Evolutionary conservation across 2,888 invertebrate genomes (phyloP).

Genomic region (Pachymerium ferrugineum): DNA sequence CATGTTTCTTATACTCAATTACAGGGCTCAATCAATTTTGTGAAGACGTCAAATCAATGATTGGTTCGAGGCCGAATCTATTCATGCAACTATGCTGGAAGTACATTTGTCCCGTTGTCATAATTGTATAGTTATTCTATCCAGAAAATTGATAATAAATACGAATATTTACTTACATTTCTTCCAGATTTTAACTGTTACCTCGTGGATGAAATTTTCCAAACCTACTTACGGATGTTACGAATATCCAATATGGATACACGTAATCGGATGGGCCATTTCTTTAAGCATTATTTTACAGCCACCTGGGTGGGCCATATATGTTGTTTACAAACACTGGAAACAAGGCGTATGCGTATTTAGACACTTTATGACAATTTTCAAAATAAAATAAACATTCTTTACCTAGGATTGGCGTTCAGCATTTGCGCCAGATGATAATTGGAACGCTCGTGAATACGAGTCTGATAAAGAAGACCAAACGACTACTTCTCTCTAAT

Average conservation of each 20-base stretch:
- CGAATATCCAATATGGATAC: slow-evolving; percentile 64
- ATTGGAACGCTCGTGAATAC: too few species aligned
- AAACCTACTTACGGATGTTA: slow-evolving; percentile 61
- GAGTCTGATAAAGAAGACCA: too few species aligned
- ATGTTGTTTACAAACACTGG: neutral
- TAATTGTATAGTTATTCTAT: slow-evolving; percentile 57
- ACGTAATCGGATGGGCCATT: slow-evolving; percentile 64
- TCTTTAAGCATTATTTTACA: slow-evolving; percentile 46
- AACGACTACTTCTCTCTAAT: too few species aligned
- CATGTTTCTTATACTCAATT: neutral
- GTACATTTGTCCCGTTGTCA: slow-evolving; percentile 62
- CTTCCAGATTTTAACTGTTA: slow-evolving; percentile 63
- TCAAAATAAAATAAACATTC: too few species aligned
- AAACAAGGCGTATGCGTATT: neutral
- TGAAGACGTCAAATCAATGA: neutral
- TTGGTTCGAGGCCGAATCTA: slow-evolving; percentile 29
- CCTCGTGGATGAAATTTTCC: slow-evolving; percentile 63
- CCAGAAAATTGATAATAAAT: neutral
- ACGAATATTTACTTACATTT: slow-evolving; percentile 20
- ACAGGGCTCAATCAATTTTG: neutral
- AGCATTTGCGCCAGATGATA: neutral
- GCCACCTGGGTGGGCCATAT: neutral
- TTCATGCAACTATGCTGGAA: slow-evolving; percentile 63
- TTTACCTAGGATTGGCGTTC: neutral
- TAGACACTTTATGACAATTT: too few species aligned